phyloP scores from a whole-genome alignment of 2,113 vertebrate species.

The Panthera leo region DNA sequence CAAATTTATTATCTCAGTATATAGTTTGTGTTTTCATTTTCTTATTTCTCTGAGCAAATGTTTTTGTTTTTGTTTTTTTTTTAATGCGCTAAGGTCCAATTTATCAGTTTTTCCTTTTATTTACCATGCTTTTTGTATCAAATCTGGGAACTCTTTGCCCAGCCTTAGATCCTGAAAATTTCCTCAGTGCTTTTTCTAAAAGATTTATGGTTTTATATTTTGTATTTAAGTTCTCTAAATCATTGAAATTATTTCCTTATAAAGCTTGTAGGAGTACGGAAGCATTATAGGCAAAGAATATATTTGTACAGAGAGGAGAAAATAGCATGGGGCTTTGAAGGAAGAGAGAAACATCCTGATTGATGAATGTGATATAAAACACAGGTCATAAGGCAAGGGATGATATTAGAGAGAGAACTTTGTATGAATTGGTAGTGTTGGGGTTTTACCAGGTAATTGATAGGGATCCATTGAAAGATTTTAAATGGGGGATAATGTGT shows the following conservation, averaged over 20 bases:
- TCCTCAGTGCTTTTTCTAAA: not conserved
- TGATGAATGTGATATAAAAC: not conserved
- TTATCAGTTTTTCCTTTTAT: not conserved
- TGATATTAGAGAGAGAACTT: too few species aligned
- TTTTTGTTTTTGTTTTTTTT: not conserved
- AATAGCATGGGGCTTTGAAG: not conserved
- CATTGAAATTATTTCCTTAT: not conserved
- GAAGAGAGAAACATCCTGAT: not conserved
- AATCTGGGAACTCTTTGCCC: not conserved
- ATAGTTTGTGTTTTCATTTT: not conserved
- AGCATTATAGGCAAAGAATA: not conserved
- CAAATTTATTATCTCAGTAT: not conserved
- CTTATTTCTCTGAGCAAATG: not conserved
- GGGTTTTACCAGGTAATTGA: not conserved
- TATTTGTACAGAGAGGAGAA: too few species aligned
- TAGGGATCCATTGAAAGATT: not conserved
- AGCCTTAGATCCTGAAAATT: not conserved
- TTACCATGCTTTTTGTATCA: not conserved
- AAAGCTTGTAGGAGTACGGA: accelerated
- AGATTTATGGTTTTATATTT: not conserved
- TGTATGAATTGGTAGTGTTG: not conserved
- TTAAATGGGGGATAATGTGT: not conserved
- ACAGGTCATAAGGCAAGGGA: not conserved
- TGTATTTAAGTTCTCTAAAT: not conserved
- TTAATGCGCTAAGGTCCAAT: not conserved